Evolutionary conservation across 1,140 invertebrate species (phyloP).

Genomic region (Copidosoma floridanum): DNA sequence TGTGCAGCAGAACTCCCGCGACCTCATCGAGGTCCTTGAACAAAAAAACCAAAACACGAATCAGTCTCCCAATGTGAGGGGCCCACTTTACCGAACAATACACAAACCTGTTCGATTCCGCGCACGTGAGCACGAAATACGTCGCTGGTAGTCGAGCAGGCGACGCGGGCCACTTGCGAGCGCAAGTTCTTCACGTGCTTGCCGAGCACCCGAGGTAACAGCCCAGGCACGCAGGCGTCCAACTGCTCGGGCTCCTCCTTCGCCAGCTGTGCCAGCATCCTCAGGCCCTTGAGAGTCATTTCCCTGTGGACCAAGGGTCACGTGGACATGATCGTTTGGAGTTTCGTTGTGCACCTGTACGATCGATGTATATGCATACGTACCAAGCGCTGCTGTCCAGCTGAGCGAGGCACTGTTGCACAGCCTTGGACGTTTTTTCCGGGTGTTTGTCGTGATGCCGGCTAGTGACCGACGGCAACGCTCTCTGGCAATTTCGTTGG

Average conservation of each 20-base stretch:
- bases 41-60: constrained; percentile 10
- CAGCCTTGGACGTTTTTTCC: constrained; percentile 64
- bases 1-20: constrained; percentile 73
- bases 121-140: constrained; percentile 72
- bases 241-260: constrained; percentile 69
- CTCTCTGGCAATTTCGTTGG: not conserved
- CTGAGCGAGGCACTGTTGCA: constrained; percentile 65
- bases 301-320: constrained; percentile 62
- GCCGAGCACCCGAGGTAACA: constrained; percentile 68
- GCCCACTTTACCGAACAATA: too few relatives aligned
- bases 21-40: constrained; percentile 82
- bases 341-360: not conserved
- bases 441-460: constrained; percentile 58
- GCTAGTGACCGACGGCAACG: not conserved
- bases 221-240: constrained; percentile 58
- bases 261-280: constrained; percentile 70
- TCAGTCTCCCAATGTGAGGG: too few relatives aligned
- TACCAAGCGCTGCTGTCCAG: constrained; percentile 76
- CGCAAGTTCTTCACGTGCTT: constrained; percentile 82
- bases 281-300: constrained; percentile 74
- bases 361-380: constrained; percentile 34
- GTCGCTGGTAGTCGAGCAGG: constrained; percentile 76
- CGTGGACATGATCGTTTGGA: not conserved
- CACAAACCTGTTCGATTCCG: constrained; percentile 71
- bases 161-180: constrained; percentile 84